Conservation (phyloP, 2,888 invertebrate species). For the Aromia moschata region DNA sequence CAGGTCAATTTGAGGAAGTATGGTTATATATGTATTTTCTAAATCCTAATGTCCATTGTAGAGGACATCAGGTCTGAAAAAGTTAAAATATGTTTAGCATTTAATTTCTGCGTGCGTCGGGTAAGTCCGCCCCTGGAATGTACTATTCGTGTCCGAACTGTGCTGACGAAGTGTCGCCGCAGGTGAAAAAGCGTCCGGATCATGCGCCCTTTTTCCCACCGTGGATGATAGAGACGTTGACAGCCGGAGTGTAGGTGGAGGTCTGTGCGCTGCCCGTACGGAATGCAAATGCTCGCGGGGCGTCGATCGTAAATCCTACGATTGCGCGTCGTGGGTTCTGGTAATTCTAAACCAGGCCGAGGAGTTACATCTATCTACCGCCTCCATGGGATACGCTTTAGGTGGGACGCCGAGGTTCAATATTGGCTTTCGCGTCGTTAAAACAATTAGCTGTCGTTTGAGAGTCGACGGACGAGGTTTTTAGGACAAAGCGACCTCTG, state of each 20-base stretch:
- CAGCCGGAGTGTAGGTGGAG: slow-evolving; percentile 39
- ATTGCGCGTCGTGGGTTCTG: slow-evolving; percentile 49
- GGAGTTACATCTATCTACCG: slow-evolving; percentile 50
- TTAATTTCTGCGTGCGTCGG: no score
- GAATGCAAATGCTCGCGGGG: slow-evolving; percentile 46
- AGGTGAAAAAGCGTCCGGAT: slow-evolving; percentile 18
- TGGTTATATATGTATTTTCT: no score
- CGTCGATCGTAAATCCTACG: slow-evolving; percentile 52
- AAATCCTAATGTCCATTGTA: no score
- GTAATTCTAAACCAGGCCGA: slow-evolving; percentile 51
- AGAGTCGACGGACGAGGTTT: no score
- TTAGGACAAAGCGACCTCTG: no score
- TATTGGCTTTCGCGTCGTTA: background rate
- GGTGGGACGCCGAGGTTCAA: slow-evolving; percentile 10
- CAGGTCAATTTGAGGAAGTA: no score
- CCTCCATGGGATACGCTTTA: slow-evolving; percentile 39
- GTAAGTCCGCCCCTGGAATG: no score
- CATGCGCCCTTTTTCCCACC: slow-evolving; percentile 23
- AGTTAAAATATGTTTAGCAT: no score
- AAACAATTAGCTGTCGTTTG: no score
- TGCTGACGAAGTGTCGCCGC: no score
- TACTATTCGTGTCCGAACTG: no score
- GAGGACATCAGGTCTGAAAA: no score
- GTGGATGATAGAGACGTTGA: slow-evolving; percentile 45
- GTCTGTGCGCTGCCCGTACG: slow-evolving; percentile 33